Percentiles rank a stretch among this genome's conserved stretches.
phyloP scores from a whole-genome alignment of 2,797 vertebrate genomes.

The Calcarius lapponicus region DNA sequence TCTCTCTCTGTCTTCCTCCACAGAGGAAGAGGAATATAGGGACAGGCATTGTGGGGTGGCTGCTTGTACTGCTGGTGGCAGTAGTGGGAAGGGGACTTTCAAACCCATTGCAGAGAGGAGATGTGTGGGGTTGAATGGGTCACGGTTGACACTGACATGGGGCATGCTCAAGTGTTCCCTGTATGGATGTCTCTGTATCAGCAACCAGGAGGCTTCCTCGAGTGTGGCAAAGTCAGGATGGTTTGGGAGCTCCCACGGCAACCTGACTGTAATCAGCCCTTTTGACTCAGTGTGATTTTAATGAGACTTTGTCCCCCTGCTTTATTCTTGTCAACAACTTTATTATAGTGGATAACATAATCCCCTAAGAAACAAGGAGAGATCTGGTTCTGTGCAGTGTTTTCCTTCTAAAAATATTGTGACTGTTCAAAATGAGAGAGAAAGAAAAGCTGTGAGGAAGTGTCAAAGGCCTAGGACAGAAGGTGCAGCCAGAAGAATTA shows the following conservation, averaged over 20 bases:
- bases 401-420: not conserved
- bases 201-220: not conserved
- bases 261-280: not conserved
- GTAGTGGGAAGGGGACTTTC: not conserved
- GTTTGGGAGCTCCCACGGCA: not conserved
- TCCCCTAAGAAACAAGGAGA: not conserved
- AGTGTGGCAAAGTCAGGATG: not conserved
- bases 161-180: not conserved
- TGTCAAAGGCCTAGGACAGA: not conserved
- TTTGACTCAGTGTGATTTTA: not conserved
- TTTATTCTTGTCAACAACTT: not conserved
- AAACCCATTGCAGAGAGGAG: not conserved
- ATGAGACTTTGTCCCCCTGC: not conserved
- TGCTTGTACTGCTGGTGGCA: not conserved
- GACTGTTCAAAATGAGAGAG: not conserved
- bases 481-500: not conserved
- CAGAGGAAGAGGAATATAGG: not conserved
- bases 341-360: not conserved
- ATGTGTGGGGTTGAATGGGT: not conserved
- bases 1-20: not conserved
- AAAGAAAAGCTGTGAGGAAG: not conserved
- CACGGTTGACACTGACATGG: accelerated
- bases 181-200: not conserved
- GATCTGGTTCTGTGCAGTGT: not conserved
- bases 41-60: not conserved